Evolutionary conservation across 1,140 invertebrate genomes (phyloP).

Genomic region (Pseudomyrmex flavicornis): DNA sequence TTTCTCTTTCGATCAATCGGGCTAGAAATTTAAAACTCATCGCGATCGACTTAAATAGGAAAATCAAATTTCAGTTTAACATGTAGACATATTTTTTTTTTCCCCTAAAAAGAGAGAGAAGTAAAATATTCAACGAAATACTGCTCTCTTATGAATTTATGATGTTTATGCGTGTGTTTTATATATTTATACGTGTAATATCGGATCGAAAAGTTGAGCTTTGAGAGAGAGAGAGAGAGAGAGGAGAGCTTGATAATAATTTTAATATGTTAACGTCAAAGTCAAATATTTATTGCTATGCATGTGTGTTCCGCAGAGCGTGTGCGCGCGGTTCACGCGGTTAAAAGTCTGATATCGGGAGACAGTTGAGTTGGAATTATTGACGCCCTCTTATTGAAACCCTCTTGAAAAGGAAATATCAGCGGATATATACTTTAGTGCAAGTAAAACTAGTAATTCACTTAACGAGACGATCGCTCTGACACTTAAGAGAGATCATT

Average conservation of each 20-base stretch:
- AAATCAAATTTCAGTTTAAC: slow-evolving; percentile 20
- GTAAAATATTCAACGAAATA: slow-evolving; percentile 1
- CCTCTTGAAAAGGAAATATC: background rate
- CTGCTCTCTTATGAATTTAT: slow-evolving; percentile 25
- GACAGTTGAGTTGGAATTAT: slow-evolving; percentile 25
- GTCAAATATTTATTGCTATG: slow-evolving; percentile 17
- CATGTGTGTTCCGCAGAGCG: background rate
- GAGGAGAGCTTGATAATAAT: slow-evolving; percentile 7
- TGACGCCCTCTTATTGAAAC: background rate
- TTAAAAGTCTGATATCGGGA: background rate
- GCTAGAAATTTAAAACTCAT: background rate
- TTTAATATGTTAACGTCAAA: slow-evolving; percentile 36
- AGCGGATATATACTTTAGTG: slow-evolving; percentile 14
- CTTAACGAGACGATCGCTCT: slow-evolving; percentile 34
- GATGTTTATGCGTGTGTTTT: slow-evolving; percentile 18
- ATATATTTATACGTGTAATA: slow-evolving; percentile 12
- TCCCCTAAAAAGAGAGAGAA: too few species aligned
- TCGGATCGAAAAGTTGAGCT: background rate
- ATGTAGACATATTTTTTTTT: slow-evolving; percentile 3
- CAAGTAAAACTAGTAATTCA: slow-evolving; percentile 57
- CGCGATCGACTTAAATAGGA: background rate
- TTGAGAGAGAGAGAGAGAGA: too few species aligned
- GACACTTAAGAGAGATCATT: slow-evolving; percentile 50
- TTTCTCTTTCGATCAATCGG: background rate
- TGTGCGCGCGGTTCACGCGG: background rate